Evolutionary conservation across 2,797 vertebrate genomes (phyloP).

Genomic region (Brachyrhaphis roseni): DNA sequence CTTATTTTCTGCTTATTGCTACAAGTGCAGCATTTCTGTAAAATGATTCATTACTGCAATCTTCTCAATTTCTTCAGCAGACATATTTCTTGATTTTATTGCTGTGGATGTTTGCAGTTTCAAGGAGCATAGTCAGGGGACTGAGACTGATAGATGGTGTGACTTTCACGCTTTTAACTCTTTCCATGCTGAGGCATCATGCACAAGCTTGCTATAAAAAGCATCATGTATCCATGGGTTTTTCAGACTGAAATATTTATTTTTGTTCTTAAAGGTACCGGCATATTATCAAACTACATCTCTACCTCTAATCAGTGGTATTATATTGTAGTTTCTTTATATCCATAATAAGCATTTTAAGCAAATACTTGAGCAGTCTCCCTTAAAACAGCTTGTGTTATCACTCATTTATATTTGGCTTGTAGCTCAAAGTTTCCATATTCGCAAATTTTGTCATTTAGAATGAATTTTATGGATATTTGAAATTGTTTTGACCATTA

Average conservation of each 20-base stretch:
- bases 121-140: slow-evolving; percentile 2
- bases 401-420: not conserved
- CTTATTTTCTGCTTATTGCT: not conserved
- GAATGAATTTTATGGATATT: not conserved
- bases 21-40: not conserved
- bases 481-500: not conserved
- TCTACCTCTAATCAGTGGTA: not conserved
- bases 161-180: slow-evolving; percentile 1
- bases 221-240: not conserved
- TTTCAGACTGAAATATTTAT: not conserved
- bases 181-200: not conserved
- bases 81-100: slow-evolving; percentile 7
- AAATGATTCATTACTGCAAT: slow-evolving; percentile 4
- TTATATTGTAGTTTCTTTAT: not conserved
- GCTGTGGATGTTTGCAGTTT: slow-evolving; percentile 7
- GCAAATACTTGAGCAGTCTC: not conserved
- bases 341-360: not conserved
- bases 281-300: not conserved
- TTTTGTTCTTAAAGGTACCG: not conserved
- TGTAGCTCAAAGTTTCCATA: not conserved
- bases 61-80: slow-evolving; percentile 6
- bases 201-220: not conserved
- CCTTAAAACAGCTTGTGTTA: not conserved
- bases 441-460: not conserved
- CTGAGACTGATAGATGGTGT: slow-evolving; percentile 5